These are phyloP conservation scores for Nicator chloris DNA, from an alignment of 2,113 vertebrate species.

Conservation along the genomic window DNA sequence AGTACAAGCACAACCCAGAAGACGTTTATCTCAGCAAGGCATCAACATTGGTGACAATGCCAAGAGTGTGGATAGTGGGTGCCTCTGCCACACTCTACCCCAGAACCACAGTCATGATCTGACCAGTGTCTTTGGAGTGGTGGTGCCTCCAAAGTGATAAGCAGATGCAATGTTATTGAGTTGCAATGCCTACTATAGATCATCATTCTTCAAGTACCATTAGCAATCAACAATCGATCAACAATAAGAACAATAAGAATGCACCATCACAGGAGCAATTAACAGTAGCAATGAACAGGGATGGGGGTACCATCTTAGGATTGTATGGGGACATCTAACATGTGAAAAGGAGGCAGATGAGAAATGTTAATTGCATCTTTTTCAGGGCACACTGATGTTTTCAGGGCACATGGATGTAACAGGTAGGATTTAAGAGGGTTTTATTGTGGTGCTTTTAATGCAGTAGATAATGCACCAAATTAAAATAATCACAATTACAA, in stretches of 20 bases:
- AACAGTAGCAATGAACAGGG: background rate
- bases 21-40: background rate
- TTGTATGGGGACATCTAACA: background rate
- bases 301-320: background rate
- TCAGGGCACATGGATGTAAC: background rate
- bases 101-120: background rate
- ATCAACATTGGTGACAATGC: background rate
- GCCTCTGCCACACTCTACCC: background rate
- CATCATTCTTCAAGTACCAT: background rate
- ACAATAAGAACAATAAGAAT: background rate
- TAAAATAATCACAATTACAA: background rate
- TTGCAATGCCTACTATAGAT: background rate
- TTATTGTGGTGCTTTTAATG: background rate
- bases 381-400: background rate
- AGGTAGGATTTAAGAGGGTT: background rate
- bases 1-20: background rate
- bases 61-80: background rate
- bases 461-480: background rate
- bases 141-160: background rate
- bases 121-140: background rate
- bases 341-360: background rate
- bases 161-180: background rate
- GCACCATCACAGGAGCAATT: background rate
- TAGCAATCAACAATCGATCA: background rate
- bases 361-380: background rate